A percentile compares a stretch with the other conserved stretches of the same genome.
These are phyloP conservation scores for Enteromius treurensis DNA, from an alignment of 2,797 vertebrate species.

Conservation along the genomic window DNA sequence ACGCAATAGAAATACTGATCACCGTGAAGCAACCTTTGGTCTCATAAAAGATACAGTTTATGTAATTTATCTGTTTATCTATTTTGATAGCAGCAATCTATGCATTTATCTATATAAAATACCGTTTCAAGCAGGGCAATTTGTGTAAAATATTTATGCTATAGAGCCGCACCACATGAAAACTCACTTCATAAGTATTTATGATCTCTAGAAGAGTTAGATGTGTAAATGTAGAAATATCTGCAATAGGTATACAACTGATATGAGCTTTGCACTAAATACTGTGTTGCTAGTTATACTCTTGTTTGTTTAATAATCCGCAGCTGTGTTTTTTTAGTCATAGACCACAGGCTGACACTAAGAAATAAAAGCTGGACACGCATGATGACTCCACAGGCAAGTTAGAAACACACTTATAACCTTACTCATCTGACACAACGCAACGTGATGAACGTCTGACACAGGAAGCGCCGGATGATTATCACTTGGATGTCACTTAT, in stretches of 20 bases:
- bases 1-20: not conserved
- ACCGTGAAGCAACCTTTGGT: slow-evolving; percentile 1
- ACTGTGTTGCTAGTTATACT: not conserved
- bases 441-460: slow-evolving; percentile 8
- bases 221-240: not conserved
- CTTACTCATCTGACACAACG: slow-evolving; percentile 2
- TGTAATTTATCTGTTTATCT: not conserved
- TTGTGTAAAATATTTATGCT: slow-evolving; percentile 3
- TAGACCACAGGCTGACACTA: not conserved
- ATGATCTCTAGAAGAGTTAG: not conserved
- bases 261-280: not conserved
- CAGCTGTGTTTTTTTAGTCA: not conserved
- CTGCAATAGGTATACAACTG: slow-evolving; percentile 1
- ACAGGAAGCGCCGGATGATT: slow-evolving; percentile 19
- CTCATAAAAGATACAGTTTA: not conserved
- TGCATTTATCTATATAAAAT: not conserved
- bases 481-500: slow-evolving; percentile 22
- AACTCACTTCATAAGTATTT: slow-evolving; percentile 1
- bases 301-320: not conserved
- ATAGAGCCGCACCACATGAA: not conserved
- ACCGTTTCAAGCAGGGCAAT: not conserved
- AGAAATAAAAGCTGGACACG: not conserved
- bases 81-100: not conserved
- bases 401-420: slow-evolving; percentile 14
- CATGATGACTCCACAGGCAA: not conserved